Conservation (phyloP, 2,888 invertebrate species). For the Drosophila merina region DNA sequence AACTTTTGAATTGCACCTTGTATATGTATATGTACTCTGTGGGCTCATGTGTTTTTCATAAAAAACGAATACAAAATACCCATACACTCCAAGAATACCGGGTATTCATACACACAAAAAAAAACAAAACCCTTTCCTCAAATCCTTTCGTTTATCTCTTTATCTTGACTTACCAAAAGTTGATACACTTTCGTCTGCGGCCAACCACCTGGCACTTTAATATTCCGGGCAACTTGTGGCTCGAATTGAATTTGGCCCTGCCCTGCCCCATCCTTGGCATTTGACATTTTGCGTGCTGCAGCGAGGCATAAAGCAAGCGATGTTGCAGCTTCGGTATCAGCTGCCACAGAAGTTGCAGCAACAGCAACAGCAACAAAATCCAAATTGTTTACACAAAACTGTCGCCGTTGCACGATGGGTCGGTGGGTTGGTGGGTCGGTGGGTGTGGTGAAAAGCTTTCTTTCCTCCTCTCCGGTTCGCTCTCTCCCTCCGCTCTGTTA, state of each 20-base stretch:
- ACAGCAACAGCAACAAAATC: constrained; percentile 26
- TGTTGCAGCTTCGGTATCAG: constrained; percentile 23
- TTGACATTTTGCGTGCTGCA: constrained; percentile 63
- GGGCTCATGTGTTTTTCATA: too few species aligned
- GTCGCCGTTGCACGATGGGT: not conserved
- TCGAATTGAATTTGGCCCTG: constrained; percentile 21
- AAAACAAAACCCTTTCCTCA: too few species aligned
- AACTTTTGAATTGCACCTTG: too few species aligned
- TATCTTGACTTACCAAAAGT: not conserved
- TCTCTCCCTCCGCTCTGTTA: not conserved
- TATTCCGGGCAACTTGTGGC: constrained; percentile 26
- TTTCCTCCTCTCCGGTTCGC: constrained; percentile 4
- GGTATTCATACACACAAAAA: too few species aligned
- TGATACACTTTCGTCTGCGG: constrained; percentile 1
- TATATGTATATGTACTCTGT: too few species aligned
- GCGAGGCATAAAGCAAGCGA: not conserved
- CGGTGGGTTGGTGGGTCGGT: not conserved
- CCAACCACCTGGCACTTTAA: constrained; percentile 5
- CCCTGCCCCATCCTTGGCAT: constrained; percentile 64
- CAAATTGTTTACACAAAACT: constrained; percentile 44
- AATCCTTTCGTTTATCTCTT: too few species aligned
- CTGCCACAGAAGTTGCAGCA: constrained; percentile 14
- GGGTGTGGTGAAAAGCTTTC: constrained; percentile 68
- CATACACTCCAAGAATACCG: too few species aligned
- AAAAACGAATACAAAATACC: too few species aligned